Conservation (phyloP, 2,797 vertebrate species). For the Helicolenus hilgendorfi region DNA sequence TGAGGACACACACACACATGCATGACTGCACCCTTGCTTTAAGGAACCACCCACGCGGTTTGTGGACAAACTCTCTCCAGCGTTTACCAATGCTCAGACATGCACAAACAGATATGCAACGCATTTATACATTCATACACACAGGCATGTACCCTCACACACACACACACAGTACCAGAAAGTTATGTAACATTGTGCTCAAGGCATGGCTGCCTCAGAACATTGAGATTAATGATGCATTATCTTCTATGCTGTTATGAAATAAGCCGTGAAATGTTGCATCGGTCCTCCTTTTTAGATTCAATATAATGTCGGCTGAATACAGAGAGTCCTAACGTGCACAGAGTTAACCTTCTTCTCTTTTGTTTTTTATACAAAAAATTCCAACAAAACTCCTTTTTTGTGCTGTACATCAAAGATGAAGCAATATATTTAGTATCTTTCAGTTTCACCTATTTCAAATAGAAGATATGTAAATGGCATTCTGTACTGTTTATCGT, state of each 20-base stretch:
- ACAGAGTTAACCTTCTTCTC: neutral
- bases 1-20: slow-evolving; percentile 34
- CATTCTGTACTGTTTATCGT: neutral
- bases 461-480: neutral
- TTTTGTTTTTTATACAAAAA: neutral
- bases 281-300: slow-evolving; percentile 13
- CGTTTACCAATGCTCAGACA: slow-evolving; percentile 1
- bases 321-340: slow-evolving; percentile 2
- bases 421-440: neutral
- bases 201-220: slow-evolving; percentile 20
- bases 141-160: slow-evolving; percentile 3
- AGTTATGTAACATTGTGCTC: slow-evolving; percentile 61
- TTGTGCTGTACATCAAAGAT: neutral
- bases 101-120: neutral
- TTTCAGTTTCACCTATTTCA: neutral
- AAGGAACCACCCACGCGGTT: slow-evolving; percentile 18
- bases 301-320: slow-evolving; percentile 13
- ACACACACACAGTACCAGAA: neutral
- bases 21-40: slow-evolving; percentile 6
- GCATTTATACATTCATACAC: slow-evolving; percentile 21
- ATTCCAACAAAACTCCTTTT: neutral
- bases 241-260: slow-evolving; percentile 59
- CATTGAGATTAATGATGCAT: slow-evolving; percentile 64
- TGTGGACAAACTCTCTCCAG: neutral
- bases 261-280: slow-evolving; percentile 55